Evolutionary conservation across 2,888 invertebrate species (phyloP), one percentile per base, ranked within the genome.

Genomic region (Portevinia maculata): DNA sequence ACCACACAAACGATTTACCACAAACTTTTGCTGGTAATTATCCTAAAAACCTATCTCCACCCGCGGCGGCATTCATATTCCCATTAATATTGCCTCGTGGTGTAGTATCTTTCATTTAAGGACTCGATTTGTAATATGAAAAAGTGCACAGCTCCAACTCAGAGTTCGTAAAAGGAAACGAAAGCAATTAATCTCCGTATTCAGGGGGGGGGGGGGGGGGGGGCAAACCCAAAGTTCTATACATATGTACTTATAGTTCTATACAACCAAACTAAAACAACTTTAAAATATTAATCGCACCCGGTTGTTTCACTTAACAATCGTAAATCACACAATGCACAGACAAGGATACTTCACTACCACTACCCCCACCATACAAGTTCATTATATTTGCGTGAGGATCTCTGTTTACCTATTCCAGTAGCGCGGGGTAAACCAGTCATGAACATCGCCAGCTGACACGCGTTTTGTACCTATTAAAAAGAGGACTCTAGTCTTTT

Each of bases 211-310:
- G 9, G 11, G 9, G 71, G 21, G 34, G 13, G 21, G 11, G 8
- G 9, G 11, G 9, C 3, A 44, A 44, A 52, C 15, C 3, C 34
- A 6, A 46, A 46, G 34, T n/a, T n/a, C n/a, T n/a, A n/a, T n/a
- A n/a, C n/a, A 28, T 17, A 28, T 30, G 19, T 8, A 60, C 41
- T 44, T 17, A 8, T 19, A 4, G 9, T 19, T 19, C 17, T 19
- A 2, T 11, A 52, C 21, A 21, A 8, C 39, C 59, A 44, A 65
- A 78, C 65, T 41, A 34, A 70, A 83, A 59, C 60, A 83, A 79
- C 78, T 78, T 78, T 71, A 83, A 83, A 83, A 64, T 78, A 83
- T 73, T 83, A 83, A 78, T 73, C 71, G 78, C 81, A 81, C 69
- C 76, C 69, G 76, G 69, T 62, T 78, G 78, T 39, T 71, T 71